Percentiles rank a stretch among this genome's conserved stretches.
phyloP scores from a whole-genome alignment of 2,797 vertebrate species.

The Gadopsis bispinosus region DNA sequence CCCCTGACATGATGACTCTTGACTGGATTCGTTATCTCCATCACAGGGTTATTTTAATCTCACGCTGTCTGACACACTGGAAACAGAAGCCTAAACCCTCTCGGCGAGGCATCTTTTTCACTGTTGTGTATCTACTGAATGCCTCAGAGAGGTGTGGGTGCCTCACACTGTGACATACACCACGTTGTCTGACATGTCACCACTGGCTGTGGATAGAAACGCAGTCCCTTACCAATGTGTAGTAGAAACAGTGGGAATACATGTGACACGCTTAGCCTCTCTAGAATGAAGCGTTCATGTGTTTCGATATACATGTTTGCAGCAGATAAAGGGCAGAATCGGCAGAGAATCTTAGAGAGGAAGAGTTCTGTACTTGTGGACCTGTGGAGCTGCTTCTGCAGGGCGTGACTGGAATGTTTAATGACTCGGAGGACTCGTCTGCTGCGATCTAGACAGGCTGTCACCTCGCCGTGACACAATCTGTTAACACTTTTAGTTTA shows the following conservation, averaged over 20 bases:
- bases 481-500: constrained; percentile 23
- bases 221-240: neutral
- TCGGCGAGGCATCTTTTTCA: constrained; percentile 16
- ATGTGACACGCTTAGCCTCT: neutral
- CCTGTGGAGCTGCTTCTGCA: constrained; percentile 8
- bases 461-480: constrained; percentile 19
- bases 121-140: constrained; percentile 23
- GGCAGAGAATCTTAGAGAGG: neutral
- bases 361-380: neutral
- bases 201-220: neutral
- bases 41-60: constrained; percentile 18
- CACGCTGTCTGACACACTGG: constrained; percentile 7
- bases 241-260: constrained; percentile 2
- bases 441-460: constrained; percentile 27
- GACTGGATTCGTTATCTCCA: constrained; percentile 35
- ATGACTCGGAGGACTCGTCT: constrained; percentile 10
- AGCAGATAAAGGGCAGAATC: constrained; percentile 1
- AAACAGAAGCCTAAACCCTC: constrained; percentile 12
- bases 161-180: neutral
- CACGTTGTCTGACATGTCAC: constrained; percentile 4
- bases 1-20: constrained; percentile 24
- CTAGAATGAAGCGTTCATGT: neutral
- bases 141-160: constrained; percentile 24
- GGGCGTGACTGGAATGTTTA: constrained; percentile 52
- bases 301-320: constrained; percentile 14